phyloP scores from a whole-genome alignment of 2,797 vertebrate species.

The Anguilla obscura region DNA sequence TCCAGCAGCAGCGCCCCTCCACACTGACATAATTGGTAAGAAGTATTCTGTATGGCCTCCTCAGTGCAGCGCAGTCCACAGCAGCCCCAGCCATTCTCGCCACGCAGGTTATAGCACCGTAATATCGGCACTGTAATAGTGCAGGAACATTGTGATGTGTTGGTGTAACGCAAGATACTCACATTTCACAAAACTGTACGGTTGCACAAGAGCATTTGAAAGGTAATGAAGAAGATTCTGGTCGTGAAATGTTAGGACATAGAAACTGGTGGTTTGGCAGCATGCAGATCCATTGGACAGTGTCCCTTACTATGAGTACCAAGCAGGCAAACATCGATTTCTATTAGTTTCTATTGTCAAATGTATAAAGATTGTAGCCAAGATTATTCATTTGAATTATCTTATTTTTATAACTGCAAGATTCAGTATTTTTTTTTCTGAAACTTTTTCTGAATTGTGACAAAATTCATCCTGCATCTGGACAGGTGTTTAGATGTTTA shows the following conservation, averaged over 20 bases:
- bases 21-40: conserved; percentile 6
- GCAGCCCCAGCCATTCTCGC: neutral
- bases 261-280: neutral
- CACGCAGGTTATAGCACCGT: neutral
- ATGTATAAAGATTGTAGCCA: neutral
- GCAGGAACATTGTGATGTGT: neutral
- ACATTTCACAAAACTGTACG: neutral
- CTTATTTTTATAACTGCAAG: neutral
- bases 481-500: neutral
- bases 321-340: neutral
- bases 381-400: neutral
- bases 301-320: neutral
- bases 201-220: neutral
- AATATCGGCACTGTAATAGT: neutral
- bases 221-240: neutral
- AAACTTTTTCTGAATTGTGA: neutral
- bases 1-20: conserved; percentile 1
- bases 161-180: neutral
- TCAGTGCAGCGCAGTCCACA: neutral
- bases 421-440: neutral
- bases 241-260: neutral
- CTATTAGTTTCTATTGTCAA: neutral
- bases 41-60: neutral
- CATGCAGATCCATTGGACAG: neutral
- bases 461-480: neutral